Evolutionary conservation across 2,888 invertebrate genomes (phyloP).

Genomic region (Julus scandinavius): DNA sequence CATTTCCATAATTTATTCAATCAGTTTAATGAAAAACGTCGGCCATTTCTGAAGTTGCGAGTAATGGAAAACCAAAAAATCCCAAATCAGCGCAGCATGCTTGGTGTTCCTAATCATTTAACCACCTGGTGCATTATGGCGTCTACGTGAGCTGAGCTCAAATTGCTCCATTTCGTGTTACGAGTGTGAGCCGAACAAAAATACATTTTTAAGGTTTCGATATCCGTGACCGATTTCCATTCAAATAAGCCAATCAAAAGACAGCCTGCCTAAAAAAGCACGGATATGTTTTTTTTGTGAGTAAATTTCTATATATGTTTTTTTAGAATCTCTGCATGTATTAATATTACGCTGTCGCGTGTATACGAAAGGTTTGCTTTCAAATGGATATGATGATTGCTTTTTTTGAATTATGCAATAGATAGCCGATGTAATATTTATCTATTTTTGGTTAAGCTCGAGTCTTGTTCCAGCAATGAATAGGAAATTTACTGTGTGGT

Average conservation of each 20-base stretch:
- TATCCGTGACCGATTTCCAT: conserved; percentile 31
- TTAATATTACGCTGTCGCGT: background rate
- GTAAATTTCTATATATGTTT: background rate
- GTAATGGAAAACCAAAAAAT: conserved; percentile 18
- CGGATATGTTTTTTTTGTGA: background rate
- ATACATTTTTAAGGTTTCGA: conserved; percentile 21
- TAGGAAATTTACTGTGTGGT: background rate
- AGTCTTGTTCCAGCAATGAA: background rate
- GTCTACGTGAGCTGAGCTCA: conserved; percentile 40
- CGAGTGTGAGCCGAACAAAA: background rate
- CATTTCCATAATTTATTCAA: conserved; percentile 34
- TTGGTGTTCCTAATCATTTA: conserved; percentile 14
- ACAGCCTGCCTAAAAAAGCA: background rate
- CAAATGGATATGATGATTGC: background rate
- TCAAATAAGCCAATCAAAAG: conserved; percentile 21
- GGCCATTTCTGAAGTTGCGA: background rate
- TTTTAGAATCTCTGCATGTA: background rate
- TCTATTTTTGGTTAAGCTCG: background rate
- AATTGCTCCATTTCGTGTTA: background rate
- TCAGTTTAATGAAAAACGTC: background rate
- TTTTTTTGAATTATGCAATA: background rate
- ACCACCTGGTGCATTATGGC: conserved; percentile 38
- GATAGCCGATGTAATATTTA: background rate
- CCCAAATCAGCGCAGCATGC: conserved; percentile 31
- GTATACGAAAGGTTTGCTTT: background rate